phyloP scores from a whole-genome alignment of 2,888 invertebrate species.

The Athalia rosae region DNA sequence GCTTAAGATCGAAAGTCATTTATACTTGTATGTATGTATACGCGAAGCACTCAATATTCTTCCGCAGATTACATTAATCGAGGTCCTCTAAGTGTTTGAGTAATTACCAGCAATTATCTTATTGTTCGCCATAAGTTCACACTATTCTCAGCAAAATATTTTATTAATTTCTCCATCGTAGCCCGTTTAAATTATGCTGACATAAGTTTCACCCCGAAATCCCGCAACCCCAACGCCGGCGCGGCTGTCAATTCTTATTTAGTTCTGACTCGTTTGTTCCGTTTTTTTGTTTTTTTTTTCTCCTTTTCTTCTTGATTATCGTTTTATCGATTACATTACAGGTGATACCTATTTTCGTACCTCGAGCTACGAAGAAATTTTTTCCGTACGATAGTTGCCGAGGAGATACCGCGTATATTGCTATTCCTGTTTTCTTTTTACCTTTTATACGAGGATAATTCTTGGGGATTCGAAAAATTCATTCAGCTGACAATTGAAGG shows the following conservation, averaged over 20 bases:
- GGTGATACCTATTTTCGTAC: background rate
- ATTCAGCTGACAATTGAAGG: no score
- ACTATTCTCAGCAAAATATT: no score
- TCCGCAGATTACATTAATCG: conserved; percentile 6
- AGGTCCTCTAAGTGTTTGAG: background rate
- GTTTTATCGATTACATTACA: conserved; percentile 11
- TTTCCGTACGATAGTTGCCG: background rate
- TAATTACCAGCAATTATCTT: conserved; percentile 16
- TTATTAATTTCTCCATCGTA: no score
- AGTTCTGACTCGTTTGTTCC: background rate
- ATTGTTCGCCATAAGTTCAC: no score
- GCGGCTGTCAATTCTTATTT: background rate
- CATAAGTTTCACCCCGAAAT: no score
- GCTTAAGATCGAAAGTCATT: background rate
- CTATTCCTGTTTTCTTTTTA: no score
- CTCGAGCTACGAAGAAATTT: background rate
- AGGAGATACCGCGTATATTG: no score
- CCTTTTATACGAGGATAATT: no score
- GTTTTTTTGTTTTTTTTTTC: background rate
- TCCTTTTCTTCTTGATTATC: background rate
- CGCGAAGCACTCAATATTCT: conserved; percentile 4
- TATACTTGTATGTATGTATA: no score
- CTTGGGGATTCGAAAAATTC: no score
- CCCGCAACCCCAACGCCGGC: no score
- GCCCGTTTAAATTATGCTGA: no score